Evolutionary conservation across 2,797 vertebrate genomes (phyloP).

Genomic region (Ctenosaura bakeri): DNA sequence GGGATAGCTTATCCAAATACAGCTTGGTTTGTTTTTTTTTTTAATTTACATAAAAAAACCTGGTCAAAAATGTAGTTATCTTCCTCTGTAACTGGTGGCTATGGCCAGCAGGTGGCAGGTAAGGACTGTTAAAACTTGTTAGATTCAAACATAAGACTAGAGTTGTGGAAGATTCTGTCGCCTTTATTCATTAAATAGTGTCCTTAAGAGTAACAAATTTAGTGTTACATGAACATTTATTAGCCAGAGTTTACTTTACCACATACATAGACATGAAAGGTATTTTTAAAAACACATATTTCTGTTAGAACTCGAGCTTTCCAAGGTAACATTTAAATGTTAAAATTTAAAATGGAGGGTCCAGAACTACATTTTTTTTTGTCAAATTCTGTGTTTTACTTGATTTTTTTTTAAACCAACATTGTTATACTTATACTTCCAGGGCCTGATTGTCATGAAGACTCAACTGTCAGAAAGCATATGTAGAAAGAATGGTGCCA

Average conservation of each 20-base stretch:
- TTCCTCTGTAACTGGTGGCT: not conserved
- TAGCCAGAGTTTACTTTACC: not conserved
- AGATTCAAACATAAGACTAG: rapidly evolving
- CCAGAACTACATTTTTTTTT: not conserved
- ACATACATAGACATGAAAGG: not conserved
- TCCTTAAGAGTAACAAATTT: not conserved
- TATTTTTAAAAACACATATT: not conserved
- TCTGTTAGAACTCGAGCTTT: not conserved
- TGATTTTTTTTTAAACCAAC: not conserved
- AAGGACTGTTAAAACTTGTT: constrained; percentile 64
- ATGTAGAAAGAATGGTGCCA: not conserved
- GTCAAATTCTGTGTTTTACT: not conserved
- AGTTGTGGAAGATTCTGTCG: not conserved
- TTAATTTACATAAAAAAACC: not conserved
- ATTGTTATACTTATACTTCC: not conserved
- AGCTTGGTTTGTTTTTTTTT: not conserved
- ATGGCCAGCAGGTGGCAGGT: constrained; percentile 81
- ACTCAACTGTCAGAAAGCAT: not conserved
- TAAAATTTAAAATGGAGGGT: not conserved
- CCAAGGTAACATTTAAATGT: not conserved
- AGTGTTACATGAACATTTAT: not conserved
- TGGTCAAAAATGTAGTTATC: not conserved
- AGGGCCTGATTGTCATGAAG: not conserved
- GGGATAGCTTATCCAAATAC: not conserved
- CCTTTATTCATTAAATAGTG: not conserved